phyloP scores from a whole-genome alignment of 2,888 invertebrate species.

The Clusia tigrina region DNA sequence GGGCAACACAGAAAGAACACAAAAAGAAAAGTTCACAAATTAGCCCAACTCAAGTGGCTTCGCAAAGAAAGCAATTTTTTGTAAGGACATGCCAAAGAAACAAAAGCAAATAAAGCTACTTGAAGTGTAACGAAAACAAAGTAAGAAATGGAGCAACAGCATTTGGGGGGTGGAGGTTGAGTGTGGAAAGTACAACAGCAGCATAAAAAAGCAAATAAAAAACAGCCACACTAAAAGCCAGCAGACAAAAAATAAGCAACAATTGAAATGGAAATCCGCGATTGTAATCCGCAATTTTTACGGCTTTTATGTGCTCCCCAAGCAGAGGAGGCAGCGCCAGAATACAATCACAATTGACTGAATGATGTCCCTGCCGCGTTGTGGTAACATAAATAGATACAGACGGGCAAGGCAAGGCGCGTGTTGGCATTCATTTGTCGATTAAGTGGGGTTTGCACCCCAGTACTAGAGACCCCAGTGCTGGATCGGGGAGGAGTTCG shows the following conservation, averaged over 20 bases:
- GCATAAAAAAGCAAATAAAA: constrained; percentile 28
- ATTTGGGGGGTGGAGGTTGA: not conserved
- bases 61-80: constrained; percentile 35
- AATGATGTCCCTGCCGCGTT: constrained; percentile 30
- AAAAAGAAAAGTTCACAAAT: constrained; percentile 52
- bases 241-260: constrained; percentile 39
- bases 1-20: constrained; percentile 23
- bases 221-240: constrained; percentile 21
- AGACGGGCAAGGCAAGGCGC: constrained; percentile 34
- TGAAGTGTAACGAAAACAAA: constrained; percentile 12
- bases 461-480: not conserved
- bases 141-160: constrained; percentile 30
- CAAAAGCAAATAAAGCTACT: constrained; percentile 16
- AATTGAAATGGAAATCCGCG: constrained; percentile 60
- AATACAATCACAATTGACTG: constrained; percentile 36
- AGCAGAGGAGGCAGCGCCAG: constrained; percentile 33
- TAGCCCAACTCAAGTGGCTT: constrained; percentile 56
- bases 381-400: too few species aligned
- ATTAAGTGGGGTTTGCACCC: constrained; percentile 1
- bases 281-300: constrained; percentile 62
- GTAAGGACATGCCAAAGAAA: constrained; percentile 29
- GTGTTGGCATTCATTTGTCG: constrained; percentile 22
- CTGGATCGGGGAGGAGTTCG: too few species aligned
- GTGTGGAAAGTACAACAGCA: not conserved
- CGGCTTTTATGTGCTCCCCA: constrained; percentile 49